Conservation (phyloP, 2,113 vertebrate species). For the Ochotona princeps region DNA sequence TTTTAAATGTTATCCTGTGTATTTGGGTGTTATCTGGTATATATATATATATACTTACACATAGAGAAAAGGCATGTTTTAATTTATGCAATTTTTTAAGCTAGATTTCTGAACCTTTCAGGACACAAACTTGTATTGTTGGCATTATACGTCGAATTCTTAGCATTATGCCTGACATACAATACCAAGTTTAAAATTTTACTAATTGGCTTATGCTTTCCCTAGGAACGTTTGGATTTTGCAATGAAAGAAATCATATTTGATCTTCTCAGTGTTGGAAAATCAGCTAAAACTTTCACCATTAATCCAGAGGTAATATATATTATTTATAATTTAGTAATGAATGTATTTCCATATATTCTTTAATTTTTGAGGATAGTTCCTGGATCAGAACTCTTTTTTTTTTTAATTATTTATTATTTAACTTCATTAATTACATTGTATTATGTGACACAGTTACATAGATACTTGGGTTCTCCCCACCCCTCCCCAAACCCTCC, state of each 20-base stretch:
- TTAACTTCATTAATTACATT: no score
- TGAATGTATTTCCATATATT: background rate
- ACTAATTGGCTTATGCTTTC: background rate
- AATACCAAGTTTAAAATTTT: background rate
- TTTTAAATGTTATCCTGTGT: background rate
- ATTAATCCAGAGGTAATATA: conserved; percentile 98
- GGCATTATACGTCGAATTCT: background rate
- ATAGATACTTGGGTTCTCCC: no score
- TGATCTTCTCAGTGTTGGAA: conserved; percentile 99
- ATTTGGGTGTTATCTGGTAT: background rate
- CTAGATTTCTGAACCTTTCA: background rate
- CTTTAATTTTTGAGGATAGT: background rate
- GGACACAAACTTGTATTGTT: background rate
- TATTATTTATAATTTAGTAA: background rate
- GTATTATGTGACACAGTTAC: no score
- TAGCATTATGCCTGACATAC: background rate
- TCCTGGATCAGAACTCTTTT: background rate
- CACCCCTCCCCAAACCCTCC: no score
- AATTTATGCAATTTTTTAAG: background rate
- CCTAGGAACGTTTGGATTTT: conserved; percentile 99
- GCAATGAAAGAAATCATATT: conserved; percentile 99
- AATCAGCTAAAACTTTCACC: conserved; percentile 98
- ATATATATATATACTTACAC: no score
- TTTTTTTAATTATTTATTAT: no score
- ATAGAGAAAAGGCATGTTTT: background rate